Base-by-base conservation (phyloP, 2,888 invertebrate species). In the Chydorus sphaericus region DNA sequence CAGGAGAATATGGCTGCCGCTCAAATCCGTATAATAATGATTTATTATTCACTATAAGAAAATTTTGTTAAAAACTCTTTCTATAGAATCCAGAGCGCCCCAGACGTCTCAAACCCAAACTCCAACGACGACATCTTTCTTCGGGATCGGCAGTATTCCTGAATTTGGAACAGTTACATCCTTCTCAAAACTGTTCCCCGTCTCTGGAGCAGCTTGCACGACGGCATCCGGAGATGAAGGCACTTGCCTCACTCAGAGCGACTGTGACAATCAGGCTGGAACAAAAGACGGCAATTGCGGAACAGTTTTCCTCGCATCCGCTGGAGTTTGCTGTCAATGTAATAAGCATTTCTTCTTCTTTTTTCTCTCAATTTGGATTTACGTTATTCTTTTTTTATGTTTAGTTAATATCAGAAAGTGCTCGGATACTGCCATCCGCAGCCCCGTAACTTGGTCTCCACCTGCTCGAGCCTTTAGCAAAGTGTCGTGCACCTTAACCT, bases 391-490 rank as follows among this genome's bases (percentile, higher is more conserved):
- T 50, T 4, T 11, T 50, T 50, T 2, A 29, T 2, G 28, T 26
- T n/a, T 11, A 50, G 50, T 50, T 11, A 18, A 29, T 18, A 31
- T 50, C 10, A 50, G 30, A 20, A 50, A 31, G 11, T 50, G 50
- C 50, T 29, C 30, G 6, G 50, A 50, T 29, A 50, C 50, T 2
- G 29, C 50, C 4, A 31, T 50, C 8, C 50, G 50, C 50, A 50
- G 50, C n/a, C 50, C 50, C 11, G 18, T 50, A 18, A 50, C 18
- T 11, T 50, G 50, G 50, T 11, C 14, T n/a, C 28, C 29, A 28
- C 50, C 50, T 20, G 18, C 50, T 6, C 4, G 31, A 8, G 30
- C 50, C 11, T 29, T 28, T 1, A 31, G 30, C 30, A 31, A 31
- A 11, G 26, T 29, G 20, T 31, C 50, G n/a, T 50, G 50, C 29